Conservation (phyloP, 2,888 invertebrate genomes). For the Nasonia oneida region DNA sequence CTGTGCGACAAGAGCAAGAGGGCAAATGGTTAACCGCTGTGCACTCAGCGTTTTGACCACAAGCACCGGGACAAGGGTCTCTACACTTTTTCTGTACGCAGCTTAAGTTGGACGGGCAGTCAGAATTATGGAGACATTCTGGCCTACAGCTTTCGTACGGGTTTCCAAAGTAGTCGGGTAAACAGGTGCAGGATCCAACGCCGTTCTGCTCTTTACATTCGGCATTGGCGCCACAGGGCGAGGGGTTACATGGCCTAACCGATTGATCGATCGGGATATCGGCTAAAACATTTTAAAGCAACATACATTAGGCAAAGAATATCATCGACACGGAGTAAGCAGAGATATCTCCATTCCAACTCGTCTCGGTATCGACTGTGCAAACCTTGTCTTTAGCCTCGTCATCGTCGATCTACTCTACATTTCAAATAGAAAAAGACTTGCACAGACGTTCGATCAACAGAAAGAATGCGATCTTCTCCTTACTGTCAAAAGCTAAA, state of each 20-base stretch:
- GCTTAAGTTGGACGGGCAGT: conserved; percentile 85
- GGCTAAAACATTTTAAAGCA: conserved; percentile 63
- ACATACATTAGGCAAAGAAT: conserved; percentile 23
- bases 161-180: conserved; percentile 82
- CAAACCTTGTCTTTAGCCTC: not conserved
- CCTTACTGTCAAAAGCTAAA: not conserved
- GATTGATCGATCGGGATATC: conserved; percentile 57
- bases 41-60: conserved; percentile 88
- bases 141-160: conserved; percentile 86
- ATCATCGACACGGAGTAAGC: not conserved
- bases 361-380: not conserved
- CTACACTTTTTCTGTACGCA: conserved; percentile 85
- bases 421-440: not conserved
- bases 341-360: not conserved
- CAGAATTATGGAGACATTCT: conserved; percentile 84
- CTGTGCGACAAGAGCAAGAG: conserved; percentile 85
- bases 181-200: conserved; percentile 81
- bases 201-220: conserved; percentile 84
- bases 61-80: conserved; percentile 88
- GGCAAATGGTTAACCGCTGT: conserved; percentile 88
- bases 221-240: conserved; percentile 92
- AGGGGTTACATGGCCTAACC: conserved; percentile 85
- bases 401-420: not conserved
- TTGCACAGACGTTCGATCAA: not conserved
- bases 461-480: not conserved